Percentiles rank a stretch among this genome's conserved stretches.
Conservation (phyloP, 2,113 vertebrate genomes). For the Zosterops pallidus region DNA sequence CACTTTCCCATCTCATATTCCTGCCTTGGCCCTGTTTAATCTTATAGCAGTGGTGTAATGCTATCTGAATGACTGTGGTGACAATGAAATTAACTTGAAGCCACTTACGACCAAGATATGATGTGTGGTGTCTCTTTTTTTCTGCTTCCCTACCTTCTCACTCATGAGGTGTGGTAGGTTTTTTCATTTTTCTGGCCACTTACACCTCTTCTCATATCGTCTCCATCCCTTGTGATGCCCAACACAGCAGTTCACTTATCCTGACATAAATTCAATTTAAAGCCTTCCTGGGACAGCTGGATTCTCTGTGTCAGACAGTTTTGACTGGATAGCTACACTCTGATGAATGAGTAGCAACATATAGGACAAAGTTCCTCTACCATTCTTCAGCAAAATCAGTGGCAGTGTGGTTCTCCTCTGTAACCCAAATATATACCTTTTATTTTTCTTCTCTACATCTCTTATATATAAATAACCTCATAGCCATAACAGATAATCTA, state of each 20-base stretch:
- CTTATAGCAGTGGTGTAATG: not conserved
- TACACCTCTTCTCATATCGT: not conserved
- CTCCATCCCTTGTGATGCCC: not conserved
- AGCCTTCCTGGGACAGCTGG: not conserved
- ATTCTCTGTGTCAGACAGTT: not conserved
- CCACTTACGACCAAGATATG: not conserved
- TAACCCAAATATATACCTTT: not conserved
- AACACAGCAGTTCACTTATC: not conserved
- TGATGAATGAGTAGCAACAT: not conserved
- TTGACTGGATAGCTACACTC: not conserved
- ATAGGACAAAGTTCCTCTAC: not conserved
- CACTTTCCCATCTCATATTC: not conserved
- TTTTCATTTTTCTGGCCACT: not conserved
- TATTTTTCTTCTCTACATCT: not conserved
- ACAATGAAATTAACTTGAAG: not conserved
- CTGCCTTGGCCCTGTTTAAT: not conserved
- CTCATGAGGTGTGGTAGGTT: fast-evolving
- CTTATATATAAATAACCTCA: not conserved
- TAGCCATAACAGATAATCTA: not conserved
- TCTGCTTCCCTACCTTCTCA: not conserved
- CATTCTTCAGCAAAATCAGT: not conserved
- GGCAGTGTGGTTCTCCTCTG: not conserved
- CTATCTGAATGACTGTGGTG: not conserved
- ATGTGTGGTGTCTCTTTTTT: not conserved
- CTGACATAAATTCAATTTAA: not conserved